These are phyloP conservation scores for Lingula anatina DNA, from an alignment of 2,888 invertebrate species.

Conservation along the genomic window DNA sequence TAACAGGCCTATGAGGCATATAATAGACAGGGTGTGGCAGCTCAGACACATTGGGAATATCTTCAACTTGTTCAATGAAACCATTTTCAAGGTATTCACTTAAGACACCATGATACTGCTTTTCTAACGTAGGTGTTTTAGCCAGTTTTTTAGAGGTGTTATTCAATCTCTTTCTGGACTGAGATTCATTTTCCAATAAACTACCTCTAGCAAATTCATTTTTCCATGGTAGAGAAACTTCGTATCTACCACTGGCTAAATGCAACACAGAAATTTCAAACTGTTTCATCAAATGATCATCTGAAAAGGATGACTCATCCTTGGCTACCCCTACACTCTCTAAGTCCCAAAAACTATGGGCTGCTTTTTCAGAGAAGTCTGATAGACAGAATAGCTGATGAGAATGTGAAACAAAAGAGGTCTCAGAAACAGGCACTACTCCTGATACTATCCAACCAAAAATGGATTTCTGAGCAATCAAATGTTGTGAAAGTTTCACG, in stretches of 20 bases:
- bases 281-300: too few species aligned
- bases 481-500: background rate
- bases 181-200: too few species aligned
- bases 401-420: background rate
- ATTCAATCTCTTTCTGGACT: too few species aligned
- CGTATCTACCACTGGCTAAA: background rate
- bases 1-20: slow-evolving; percentile 9
- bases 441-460: slow-evolving; percentile 1
- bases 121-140: background rate
- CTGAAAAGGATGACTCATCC: too few species aligned
- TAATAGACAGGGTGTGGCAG: slow-evolving; percentile 1
- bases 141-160: background rate
- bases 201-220: background rate
- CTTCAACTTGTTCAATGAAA: background rate
- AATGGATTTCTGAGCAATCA: background rate
- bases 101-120: background rate
- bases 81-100: background rate
- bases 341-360: background rate
- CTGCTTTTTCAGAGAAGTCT: background rate
- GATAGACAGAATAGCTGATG: background rate
- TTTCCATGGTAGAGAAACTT: background rate
- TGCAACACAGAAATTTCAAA: background rate
- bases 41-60: background rate
- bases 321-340: too few species aligned
- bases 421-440: too few species aligned